Conservation (phyloP, 37 sponge, comb jelly and placozoan species). For the Aphrocallistes beatrix region DNA sequence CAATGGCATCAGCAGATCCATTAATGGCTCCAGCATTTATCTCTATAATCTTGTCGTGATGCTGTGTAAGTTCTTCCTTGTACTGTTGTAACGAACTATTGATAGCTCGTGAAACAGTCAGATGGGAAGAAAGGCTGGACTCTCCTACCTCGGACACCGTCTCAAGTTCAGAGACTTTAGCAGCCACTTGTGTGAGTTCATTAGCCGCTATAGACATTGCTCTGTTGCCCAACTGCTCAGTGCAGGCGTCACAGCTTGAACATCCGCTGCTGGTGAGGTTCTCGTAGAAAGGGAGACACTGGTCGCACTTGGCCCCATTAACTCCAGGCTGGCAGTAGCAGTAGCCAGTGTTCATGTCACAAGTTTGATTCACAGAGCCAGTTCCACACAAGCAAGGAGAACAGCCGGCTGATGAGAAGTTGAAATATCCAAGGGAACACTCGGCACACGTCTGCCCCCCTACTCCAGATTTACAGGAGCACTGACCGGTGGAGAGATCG, state of each 20-base stretch:
- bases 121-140: neutral
- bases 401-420: conserved; percentile 46
- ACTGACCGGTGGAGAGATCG: conserved; percentile 26
- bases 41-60: neutral
- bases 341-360: conserved; percentile 7
- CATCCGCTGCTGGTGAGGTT: conserved; percentile 31
- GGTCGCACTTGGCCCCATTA: conserved; percentile 32
- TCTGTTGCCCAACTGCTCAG: neutral
- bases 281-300: conserved; percentile 30
- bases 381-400: conserved; percentile 33
- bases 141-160: neutral
- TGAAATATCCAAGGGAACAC: conserved; percentile 33
- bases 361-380: neutral
- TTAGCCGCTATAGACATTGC: neutral
- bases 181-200: neutral
- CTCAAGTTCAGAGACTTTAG: neutral
- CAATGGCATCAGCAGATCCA: neutral
- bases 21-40: neutral
- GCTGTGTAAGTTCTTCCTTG: neutral
- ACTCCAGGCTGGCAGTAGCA: conserved; percentile 47
- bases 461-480: conserved; percentile 34
- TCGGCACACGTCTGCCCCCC: conserved; percentile 25
- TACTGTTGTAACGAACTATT: neutral
- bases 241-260: conserved; percentile 31
- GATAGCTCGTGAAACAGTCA: neutral